phyloP scores from a whole-genome alignment of 2,888 invertebrate species.

The Epistrophe grossulariae region DNA sequence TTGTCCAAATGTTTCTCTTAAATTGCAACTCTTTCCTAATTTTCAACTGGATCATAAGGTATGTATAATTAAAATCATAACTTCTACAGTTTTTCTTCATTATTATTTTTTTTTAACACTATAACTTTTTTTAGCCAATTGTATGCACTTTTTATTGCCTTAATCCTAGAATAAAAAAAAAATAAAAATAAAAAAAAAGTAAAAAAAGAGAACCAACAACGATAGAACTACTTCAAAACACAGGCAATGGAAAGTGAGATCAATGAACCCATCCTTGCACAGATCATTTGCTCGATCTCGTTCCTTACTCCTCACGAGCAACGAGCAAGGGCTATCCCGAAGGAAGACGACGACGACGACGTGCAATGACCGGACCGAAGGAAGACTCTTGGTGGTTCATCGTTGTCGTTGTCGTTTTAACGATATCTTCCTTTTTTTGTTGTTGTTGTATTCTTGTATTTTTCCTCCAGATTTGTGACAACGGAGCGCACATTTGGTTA shows the following conservation, averaged over 20 bases:
- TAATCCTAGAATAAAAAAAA: conserved; percentile 70
- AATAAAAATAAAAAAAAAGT: conserved; percentile 27
- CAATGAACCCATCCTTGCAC: conserved; percentile 75
- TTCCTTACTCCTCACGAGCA: conserved; percentile 45
- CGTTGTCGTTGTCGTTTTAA: conserved; percentile 8
- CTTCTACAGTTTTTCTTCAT: neutral
- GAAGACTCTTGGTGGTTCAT: conserved; percentile 20
- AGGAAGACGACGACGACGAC: conserved; percentile 41
- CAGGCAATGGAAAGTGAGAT: conserved; percentile 75
- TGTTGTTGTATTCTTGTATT: neutral
- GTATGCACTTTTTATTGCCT: conserved; percentile 71
- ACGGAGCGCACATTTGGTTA: conserved; percentile 62
- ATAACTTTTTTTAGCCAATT: conserved; percentile 41
- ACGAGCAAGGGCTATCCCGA: conserved; percentile 56
- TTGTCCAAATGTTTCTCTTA: too few species aligned
- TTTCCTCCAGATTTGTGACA: conserved; percentile 58
- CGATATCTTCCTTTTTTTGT: conserved; percentile 38
- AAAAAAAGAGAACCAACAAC: conserved; percentile 4
- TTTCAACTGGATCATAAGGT: neutral
- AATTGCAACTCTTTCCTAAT: neutral
- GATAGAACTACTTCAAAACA: conserved; percentile 47
- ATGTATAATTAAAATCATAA: neutral
- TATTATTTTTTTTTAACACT: conserved; percentile 28
- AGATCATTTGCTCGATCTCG: conserved; percentile 68
- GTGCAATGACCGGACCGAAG: conserved; percentile 63